A percentile compares a stretch with the other conserved stretches of the same genome.
phyloP scores from a whole-genome alignment of 2,888 invertebrate species.

The Tanypteryx hageni region DNA sequence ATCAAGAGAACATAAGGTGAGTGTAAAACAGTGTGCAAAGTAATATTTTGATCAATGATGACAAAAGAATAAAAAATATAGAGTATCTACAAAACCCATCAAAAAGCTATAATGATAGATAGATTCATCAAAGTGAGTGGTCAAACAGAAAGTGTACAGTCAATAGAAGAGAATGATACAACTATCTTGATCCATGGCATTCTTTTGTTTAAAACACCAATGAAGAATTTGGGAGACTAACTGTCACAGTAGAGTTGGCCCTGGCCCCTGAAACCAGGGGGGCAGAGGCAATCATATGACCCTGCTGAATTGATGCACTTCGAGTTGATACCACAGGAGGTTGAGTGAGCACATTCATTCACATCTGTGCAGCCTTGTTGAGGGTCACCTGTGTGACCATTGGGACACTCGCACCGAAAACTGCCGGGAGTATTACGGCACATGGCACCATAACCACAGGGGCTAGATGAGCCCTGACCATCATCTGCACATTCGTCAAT shows the following conservation, averaged over 20 bases:
- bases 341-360: slow-evolving; percentile 83
- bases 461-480: slow-evolving; percentile 74
- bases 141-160: slow-evolving; percentile 19
- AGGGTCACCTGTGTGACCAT: slow-evolving; percentile 82
- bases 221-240: slow-evolving; percentile 76
- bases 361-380: slow-evolving; percentile 83
- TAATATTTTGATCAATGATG: too few species aligned
- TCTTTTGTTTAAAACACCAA: not conserved
- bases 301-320: slow-evolving; percentile 90
- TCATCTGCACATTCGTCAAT: slow-evolving; percentile 82
- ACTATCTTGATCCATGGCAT: not conserved
- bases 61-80: too few species aligned
- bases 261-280: slow-evolving; percentile 85
- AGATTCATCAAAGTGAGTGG: not conserved
- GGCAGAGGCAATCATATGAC: slow-evolving; percentile 86
- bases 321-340: slow-evolving; percentile 84
- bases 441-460: slow-evolving; percentile 83
- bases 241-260: slow-evolving; percentile 87
- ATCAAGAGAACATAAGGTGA: too few species aligned
- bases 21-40: too few species aligned
- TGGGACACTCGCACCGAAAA: slow-evolving; percentile 84
- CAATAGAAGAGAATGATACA: not conserved
- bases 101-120: too few species aligned
- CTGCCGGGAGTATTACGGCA: slow-evolving; percentile 88
- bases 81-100: too few species aligned